Conservation (phyloP, 2,797 vertebrate species). For the Toxotes lorentzi region DNA sequence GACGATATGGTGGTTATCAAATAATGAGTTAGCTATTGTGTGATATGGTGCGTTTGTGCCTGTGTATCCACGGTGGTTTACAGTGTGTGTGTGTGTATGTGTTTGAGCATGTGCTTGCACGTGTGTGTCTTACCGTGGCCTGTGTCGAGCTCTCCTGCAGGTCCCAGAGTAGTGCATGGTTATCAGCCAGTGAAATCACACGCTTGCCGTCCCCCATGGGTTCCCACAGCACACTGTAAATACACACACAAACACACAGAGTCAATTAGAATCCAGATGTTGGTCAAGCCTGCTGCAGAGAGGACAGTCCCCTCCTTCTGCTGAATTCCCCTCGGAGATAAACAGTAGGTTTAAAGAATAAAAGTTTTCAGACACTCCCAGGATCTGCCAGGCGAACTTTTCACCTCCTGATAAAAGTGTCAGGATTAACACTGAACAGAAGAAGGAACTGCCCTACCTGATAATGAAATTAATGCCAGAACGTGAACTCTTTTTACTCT, state of each 20-base stretch:
- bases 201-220: conserved; percentile 96
- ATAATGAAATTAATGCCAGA: too few species aligned
- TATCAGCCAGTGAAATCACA: conserved; percentile 95
- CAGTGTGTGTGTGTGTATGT: conserved; percentile 31
- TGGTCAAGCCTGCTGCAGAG: conserved; percentile 22
- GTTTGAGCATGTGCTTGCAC: conserved; percentile 25
- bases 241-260: conserved; percentile 43
- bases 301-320: too few species aligned
- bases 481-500: too few species aligned
- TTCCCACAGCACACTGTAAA: conserved; percentile 93
- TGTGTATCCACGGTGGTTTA: conserved; percentile 25
- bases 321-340: too few species aligned
- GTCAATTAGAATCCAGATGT: conserved; percentile 39
- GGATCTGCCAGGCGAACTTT: too few species aligned
- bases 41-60: conserved; percentile 47
- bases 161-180: conserved; percentile 94
- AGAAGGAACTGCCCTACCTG: too few species aligned
- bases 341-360: too few species aligned
- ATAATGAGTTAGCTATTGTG: conserved; percentile 78
- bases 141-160: conserved; percentile 92
- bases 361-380: too few species aligned
- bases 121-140: conserved; percentile 87
- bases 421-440: too few species aligned
- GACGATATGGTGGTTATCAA: conserved; percentile 79
- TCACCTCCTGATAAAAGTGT: too few species aligned